Percentiles rank a stretch among this genome's conserved stretches.
Conservation (phyloP, 2,113 vertebrate species). For the Thunnus maccoyii region DNA sequence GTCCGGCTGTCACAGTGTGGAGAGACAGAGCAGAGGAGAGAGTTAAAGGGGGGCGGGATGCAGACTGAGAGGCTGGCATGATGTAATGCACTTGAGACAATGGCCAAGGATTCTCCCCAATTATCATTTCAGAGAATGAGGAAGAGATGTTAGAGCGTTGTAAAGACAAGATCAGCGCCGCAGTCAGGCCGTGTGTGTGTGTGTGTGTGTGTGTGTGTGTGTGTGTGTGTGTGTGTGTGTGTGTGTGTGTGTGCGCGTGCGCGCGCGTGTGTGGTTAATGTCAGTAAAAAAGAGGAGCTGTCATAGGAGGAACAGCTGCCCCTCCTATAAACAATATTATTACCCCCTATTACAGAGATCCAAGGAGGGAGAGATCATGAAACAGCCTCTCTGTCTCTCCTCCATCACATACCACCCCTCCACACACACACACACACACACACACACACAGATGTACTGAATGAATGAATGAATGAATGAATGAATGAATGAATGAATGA, state of each 20-base stretch:
- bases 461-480: constrained; percentile 16
- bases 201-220: constrained; percentile 14
- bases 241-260: too few relatives aligned
- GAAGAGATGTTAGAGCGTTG: constrained; percentile 59
- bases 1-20: constrained; percentile 60
- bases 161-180: constrained; percentile 33
- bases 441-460: not conserved
- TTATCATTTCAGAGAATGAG: constrained; percentile 82
- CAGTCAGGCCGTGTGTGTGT: constrained; percentile 48
- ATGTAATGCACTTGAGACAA: constrained; percentile 97
- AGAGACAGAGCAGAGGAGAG: constrained; percentile 57
- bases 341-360: constrained; percentile 63
- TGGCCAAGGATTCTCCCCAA: constrained; percentile 91
- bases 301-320: constrained; percentile 71
- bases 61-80: constrained; percentile 89
- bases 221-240: constrained; percentile 13
- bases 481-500: constrained; percentile 42
- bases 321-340: constrained; percentile 73
- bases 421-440: not conserved
- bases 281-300: constrained; percentile 62
- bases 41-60: constrained; percentile 75
- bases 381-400: not conserved
- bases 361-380: constrained; percentile 38
- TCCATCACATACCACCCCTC: not conserved
- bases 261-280: constrained; percentile 15